Base-by-base conservation (phyloP, 2,113 vertebrate species). In the Xenopus laevis region DNA sequence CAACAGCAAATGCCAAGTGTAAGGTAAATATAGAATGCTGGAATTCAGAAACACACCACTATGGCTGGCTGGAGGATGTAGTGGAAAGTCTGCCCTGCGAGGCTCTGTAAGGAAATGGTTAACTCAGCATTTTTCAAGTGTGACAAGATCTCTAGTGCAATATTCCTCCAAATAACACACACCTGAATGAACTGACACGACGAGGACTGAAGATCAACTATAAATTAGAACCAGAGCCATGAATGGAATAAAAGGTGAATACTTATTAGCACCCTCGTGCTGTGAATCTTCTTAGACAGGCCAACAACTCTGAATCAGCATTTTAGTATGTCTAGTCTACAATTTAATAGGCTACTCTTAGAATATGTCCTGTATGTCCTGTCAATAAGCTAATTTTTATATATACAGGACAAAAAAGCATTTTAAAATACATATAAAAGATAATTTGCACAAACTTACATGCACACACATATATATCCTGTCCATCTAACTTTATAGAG, bases 141-240 rank as follows among this genome's bases (percentile, higher is more conserved):
- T 45, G 45, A 40, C 30, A 18, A 67, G 64, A 74, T 74, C 16
- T 30, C 64, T 58, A 60, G 18, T 50, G 63, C 13, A 44, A 13
- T 47, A 57, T 30, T 73, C 63, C n/a, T 46, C 27, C 44, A 68
- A 58, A 44, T 47, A 68, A 59, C 63, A 68, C 44, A 68, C 72
- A 74, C 65, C 72, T 68, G 72, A 65, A 74, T 68, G 57, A 65
- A 23, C 55, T 74, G 64, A 52, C 72, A 74, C 47, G 57, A 68
- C 55, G 59, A 67, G 72, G 55, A 68, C 65, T 40, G 33, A 23
- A 64, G 33, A 58, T 66, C 72, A 74, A 74, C 72, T 53, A 74
- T 74, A 74, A 74, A 74, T 74, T 74, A 74, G 57, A 40, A 47
- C 18, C 16, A 12, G 46, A 58, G 27, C 72, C 65, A 60, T 27